These are phyloP conservation scores for Theocolax elegans DNA, from an alignment of 1,140 invertebrate genomes.

Conservation along the genomic window DNA sequence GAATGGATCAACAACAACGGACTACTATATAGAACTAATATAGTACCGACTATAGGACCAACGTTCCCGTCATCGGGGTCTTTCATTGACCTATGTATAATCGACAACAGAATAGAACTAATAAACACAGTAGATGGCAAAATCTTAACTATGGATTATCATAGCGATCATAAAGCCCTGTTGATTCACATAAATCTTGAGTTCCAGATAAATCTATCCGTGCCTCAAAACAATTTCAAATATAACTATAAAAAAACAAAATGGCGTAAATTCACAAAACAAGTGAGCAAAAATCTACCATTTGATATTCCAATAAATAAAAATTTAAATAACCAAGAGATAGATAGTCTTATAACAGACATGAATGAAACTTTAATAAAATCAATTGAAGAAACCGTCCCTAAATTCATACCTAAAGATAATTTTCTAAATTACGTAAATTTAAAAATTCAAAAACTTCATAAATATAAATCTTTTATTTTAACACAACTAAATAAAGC, in stretches of 20 bases:
- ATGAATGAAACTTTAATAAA: too few relatives aligned
- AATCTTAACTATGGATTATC: conserved; percentile 25
- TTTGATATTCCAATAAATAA: not conserved
- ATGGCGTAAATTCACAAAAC: not conserved
- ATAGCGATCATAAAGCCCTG: conserved; percentile 40
- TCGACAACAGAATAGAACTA: conserved; percentile 39
- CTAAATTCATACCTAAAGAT: not conserved
- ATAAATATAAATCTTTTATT: conserved; percentile 12
- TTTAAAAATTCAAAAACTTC: conserved; percentile 5
- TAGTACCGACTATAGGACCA: conserved; percentile 36
- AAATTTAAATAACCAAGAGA: not conserved
- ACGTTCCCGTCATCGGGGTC: conserved; percentile 35
- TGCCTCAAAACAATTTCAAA: too few relatives aligned
- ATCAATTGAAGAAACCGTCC: not conserved
- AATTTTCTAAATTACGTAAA: conserved; percentile 13
- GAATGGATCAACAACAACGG: conserved; percentile 37
- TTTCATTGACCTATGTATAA: conserved; percentile 41
- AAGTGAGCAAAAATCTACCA: not conserved
- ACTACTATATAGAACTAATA: conserved; percentile 25
- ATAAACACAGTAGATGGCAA: not conserved
- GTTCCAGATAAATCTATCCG: not conserved
- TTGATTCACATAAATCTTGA: not conserved
- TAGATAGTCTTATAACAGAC: too few relatives aligned
- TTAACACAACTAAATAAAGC: not conserved
- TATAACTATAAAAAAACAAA: conserved; percentile 3